Evolutionary conservation across 2,888 invertebrate genomes (phyloP), one percentile per base, ranked within the genome.

Genomic region (Napeogenes sylphis): DNA sequence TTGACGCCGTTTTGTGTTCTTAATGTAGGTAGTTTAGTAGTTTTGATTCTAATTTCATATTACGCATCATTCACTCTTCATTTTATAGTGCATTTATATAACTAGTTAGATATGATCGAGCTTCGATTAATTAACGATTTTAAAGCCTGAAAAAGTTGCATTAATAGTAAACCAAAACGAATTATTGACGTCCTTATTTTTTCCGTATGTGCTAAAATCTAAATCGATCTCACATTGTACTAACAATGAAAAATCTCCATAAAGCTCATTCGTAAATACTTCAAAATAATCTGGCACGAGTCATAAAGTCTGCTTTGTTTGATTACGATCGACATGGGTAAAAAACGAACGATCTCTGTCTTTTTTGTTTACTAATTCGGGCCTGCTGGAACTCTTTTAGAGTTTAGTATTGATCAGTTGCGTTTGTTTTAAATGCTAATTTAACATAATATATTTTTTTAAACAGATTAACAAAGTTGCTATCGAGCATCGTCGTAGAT

Each of bases 281-380:
- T 35, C 21, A 45, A 62, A n/a, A 21, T 35, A 30, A 62, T 53
- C 51, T 33, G 42, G 14, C 14, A 8, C 60, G 60, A 55, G 55
- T 58, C 55, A 57, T 60, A 35, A 46, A 38, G 35, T 8, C 53
- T 30, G 45, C 32, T 47, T 60, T 21, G 47, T 55, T 64, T 45
- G 46, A 63, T 60, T 45, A 47, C 14, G 55, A 55, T 58, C 57
- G 42, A 60, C 42, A 54, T 42, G 60, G 54, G 21, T 51, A 51
- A 51, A 51, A 51, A 59, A 30, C 10, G 45, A 60, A 59, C 55
- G 35, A 56, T 35, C 30, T 59, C 38, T 60, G 51, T 56, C 54
- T 59, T 55, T 60, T 46, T 64, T 63, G 63, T 63, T 63, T 60
- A 63, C 63, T 14, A 38, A 55, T 47, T 57, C 47, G 54, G 35